These are phyloP conservation scores for Julus scanicus DNA, from an alignment of 2,888 invertebrate species.

Conservation along the genomic window DNA sequence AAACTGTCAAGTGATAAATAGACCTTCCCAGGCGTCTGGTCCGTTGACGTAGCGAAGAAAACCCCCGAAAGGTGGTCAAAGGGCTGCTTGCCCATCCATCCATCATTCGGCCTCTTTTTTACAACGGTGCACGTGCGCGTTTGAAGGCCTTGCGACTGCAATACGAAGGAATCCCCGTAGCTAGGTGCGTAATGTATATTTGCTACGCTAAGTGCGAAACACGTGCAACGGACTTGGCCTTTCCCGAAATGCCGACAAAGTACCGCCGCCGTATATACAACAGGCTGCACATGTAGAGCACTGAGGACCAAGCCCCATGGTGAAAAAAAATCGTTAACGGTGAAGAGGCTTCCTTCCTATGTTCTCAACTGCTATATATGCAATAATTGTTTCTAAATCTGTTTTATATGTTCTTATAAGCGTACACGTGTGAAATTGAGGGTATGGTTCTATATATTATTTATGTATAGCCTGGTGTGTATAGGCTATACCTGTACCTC, in stretches of 20 bases:
- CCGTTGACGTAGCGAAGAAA: background rate
- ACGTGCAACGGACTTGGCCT: slow-evolving; percentile 40
- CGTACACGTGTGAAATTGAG: too few relatives aligned
- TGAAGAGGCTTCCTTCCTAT: too few relatives aligned
- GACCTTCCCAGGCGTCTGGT: slow-evolving; percentile 29
- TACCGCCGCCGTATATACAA: slow-evolving; percentile 12
- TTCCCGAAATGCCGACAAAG: background rate
- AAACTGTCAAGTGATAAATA: background rate
- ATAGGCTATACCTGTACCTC: too few relatives aligned
- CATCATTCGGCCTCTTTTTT: background rate
- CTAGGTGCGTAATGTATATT: slow-evolving; percentile 3
- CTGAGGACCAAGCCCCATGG: slow-evolving; percentile 17
- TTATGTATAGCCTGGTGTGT: too few relatives aligned
- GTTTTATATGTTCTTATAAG: too few relatives aligned
- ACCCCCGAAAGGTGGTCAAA: background rate
- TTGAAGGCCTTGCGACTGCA: background rate
- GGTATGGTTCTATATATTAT: too few relatives aligned
- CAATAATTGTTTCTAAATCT: too few relatives aligned
- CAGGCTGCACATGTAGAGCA: background rate
- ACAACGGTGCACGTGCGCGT: background rate
- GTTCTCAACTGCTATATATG: too few relatives aligned
- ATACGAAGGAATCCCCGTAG: background rate
- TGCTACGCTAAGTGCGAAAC: slow-evolving; percentile 15
- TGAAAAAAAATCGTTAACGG: background rate
- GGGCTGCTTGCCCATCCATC: slow-evolving; percentile 29